phyloP scores from a whole-genome alignment of 2,113 vertebrate species.

The Halichoerus grypus region DNA sequence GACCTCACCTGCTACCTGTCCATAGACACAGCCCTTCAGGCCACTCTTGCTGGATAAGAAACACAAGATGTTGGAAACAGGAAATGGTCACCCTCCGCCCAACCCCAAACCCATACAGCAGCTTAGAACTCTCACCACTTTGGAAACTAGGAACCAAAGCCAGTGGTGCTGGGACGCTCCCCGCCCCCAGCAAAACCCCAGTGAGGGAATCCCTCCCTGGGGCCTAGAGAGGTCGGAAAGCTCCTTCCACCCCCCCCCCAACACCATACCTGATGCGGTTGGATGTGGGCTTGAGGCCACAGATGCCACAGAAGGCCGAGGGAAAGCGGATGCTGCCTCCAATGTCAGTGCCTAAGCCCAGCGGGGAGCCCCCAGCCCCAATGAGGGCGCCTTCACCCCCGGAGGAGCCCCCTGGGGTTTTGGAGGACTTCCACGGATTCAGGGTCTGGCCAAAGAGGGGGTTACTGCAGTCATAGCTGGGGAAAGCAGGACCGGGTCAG shows the following conservation, averaged over 20 bases:
- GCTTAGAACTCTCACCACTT: background rate
- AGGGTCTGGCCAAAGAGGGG: conserved; percentile 86
- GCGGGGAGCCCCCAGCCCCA: conserved; percentile 86
- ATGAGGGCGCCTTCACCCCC: conserved; percentile 89
- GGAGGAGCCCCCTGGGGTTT: conserved; percentile 87
- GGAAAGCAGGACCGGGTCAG: background rate
- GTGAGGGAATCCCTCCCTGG: background rate
- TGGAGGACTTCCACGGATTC: conserved; percentile 85
- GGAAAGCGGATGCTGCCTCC: conserved; percentile 90
- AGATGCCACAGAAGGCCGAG: conserved; percentile 89
- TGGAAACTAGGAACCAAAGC: background rate
- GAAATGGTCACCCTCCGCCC: background rate
- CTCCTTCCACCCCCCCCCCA: background rate
- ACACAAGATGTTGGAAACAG: conserved; percentile 57
- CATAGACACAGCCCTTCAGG: conserved; percentile 76
- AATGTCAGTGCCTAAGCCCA: conserved; percentile 88
- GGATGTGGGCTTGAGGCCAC: conserved; percentile 87
- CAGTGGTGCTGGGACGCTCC: background rate
- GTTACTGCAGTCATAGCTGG: conserved; percentile 89
- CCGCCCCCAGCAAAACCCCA: background rate
- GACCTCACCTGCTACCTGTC: conserved; percentile 80
- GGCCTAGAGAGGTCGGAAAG: background rate
- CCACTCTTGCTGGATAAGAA: conserved; percentile 79
- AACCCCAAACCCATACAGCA: background rate
- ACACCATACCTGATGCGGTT: conserved; percentile 87